Percentiles rank a stretch among this genome's conserved stretches.
phyloP scores from a whole-genome alignment of 2,113 vertebrate genomes.

The Syrrhaptes paradoxus region DNA sequence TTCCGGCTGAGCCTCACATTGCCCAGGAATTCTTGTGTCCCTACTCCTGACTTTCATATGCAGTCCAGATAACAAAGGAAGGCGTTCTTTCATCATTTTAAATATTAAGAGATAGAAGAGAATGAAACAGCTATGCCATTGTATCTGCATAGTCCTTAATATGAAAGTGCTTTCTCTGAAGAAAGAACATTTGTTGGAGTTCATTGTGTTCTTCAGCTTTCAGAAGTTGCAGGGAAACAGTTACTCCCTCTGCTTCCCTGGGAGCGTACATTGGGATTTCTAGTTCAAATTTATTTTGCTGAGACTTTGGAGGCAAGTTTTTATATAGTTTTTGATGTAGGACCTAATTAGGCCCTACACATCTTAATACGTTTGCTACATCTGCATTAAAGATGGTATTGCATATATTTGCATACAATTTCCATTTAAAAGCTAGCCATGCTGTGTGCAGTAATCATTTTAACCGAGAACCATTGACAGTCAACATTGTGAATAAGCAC shows the following conservation, averaged over 20 bases:
- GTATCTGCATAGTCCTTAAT: slow-evolving; percentile 19
- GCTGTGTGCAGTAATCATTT: slow-evolving; percentile 70
- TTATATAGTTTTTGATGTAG: slow-evolving; percentile 82
- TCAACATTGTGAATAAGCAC: slow-evolving; percentile 58
- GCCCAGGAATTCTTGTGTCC: background rate
- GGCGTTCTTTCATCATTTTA: slow-evolving; percentile 43
- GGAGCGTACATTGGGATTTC: slow-evolving; percentile 75
- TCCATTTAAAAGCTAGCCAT: slow-evolving; percentile 76
- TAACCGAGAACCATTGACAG: slow-evolving; percentile 56
- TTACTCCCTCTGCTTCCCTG: slow-evolving; percentile 35
- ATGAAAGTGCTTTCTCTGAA: slow-evolving; percentile 42
- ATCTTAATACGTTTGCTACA: slow-evolving; percentile 81
- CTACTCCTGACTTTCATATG: background rate
- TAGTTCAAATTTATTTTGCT: slow-evolving; percentile 74
- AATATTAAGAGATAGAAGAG: slow-evolving; percentile 2
- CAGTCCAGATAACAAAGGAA: slow-evolving; percentile 4
- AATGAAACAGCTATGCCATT: slow-evolving; percentile 10
- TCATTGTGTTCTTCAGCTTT: background rate
- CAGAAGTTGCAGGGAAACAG: slow-evolving; percentile 37
- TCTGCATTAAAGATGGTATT: slow-evolving; percentile 80
- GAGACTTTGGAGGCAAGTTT: slow-evolving; percentile 75
- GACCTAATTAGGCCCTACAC: slow-evolving; percentile 79
- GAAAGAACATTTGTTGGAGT: slow-evolving; percentile 48
- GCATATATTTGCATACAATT: slow-evolving; percentile 82
- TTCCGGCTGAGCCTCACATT: background rate